Base-by-base conservation (phyloP, 2,113 vertebrate genomes). In the Limnothrissa miodon region DNA sequence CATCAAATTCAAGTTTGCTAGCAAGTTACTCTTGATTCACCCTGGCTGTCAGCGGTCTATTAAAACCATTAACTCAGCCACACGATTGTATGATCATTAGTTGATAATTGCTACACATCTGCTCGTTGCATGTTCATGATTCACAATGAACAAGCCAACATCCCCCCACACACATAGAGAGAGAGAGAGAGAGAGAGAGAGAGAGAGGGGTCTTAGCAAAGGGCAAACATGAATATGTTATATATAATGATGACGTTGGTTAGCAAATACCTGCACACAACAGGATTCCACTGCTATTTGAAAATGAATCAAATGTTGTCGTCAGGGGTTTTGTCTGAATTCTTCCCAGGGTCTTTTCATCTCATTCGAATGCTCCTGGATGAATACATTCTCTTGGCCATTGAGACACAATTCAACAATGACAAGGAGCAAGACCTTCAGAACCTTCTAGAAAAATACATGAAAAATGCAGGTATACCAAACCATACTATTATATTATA, bases 401-500 rank as follows among this genome's bases (percentile, higher is more conserved):
- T 99, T 92, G 98, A 99, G 91, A 99, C 98, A 11, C 98, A 99
- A 88, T 99, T 99, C 93, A 99, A 99, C 90, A 99, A 99, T 23
- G 96, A 99, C 93, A 99, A 99, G 93, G 98, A 99, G 89, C 98
- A 98, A 92, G 98, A 99, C 80, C 95, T 99, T 88, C 97, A 98
- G 93, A 98, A 96, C 92, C 94, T 99, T 45, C 89, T 99, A 91
- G 98, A 99, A 90, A 98, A 97, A 91, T 98, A 99, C 86, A 99
- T 99, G 98, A 98, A 96, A 88, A 99, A 98, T 91, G 94, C 96
- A 93, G 98, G 98, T 99, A 96, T 83, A 82, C 81, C 11, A 25
- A n/a, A 25, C 15, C 36, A 4, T 70, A 11, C 15, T 70, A 11
- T 74, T 10, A 15, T 74, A 23, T 74, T 0, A 15, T 36, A 15